Base-by-base conservation (phyloP, 2,797 vertebrate species). In the Moxostoma hubbsi region DNA sequence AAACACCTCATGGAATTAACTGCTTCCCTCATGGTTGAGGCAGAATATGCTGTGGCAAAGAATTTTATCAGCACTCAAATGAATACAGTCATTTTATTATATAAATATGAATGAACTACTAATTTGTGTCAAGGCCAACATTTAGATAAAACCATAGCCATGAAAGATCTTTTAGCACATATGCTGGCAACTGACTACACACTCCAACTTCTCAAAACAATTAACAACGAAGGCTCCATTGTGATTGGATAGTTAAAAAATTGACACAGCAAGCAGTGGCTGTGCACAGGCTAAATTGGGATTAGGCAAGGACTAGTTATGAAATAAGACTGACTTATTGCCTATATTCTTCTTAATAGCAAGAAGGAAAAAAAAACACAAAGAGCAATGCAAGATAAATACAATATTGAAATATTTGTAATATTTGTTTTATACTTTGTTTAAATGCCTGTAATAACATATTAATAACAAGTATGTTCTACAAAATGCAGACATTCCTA, bases 161-260 rank as follows among this genome's bases (percentile, higher is more conserved):
- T 12, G 6, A 1, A 18, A 58, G n/a, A 16, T 8, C 13, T 55
- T 58, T 65, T 65, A 65, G 46, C 9, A 10, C 8, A 58, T 12
- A 57, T 58, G 5, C 24, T 45, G 54, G 11, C 1, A 55, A 55
- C 1, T 18, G 15, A 49, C 0, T 5, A 50, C 11, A 24, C 43
- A 36, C 49, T 61, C n/a, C 15, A 18, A 59, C 57, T 49, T 61
- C 18, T 61, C n/a, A 62, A 15, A 62, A 18, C 57, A 62, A 61
- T 18, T 36, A 73, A 73, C 57, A 73, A 61, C 4, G 16, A 49
- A 72, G 5, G 11, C 50, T 73, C 6, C 18, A 10, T 36, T 73
- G 18, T 11, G 18, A 18, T 73, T 13, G 4, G 3, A 61, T 47
- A 57, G 2, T 8, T n/a, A 1, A 10, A 53, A 54, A 12, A 12